These are phyloP conservation scores for Epinephelus fuscoguttatus DNA, from an alignment of 2,113 vertebrate genomes.

Conservation along the genomic window DNA sequence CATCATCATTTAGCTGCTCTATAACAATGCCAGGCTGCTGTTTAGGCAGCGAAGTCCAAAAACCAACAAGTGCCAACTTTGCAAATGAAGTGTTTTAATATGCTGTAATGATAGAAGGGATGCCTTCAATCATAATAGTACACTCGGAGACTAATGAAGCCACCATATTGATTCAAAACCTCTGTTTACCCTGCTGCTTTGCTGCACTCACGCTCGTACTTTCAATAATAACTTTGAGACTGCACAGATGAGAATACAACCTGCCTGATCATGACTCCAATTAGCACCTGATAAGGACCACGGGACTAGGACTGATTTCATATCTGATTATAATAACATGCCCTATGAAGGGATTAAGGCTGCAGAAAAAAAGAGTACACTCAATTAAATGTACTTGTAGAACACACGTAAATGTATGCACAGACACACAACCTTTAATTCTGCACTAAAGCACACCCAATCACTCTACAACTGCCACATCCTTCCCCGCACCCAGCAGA, in stretches of 20 bases:
- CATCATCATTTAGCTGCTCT: slow-evolving; percentile 67
- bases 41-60: slow-evolving; percentile 45
- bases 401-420: slow-evolving; percentile 61
- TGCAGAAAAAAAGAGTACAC: slow-evolving; percentile 26
- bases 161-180: slow-evolving; percentile 35
- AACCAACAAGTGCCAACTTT: slow-evolving; percentile 59
- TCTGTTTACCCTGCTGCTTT: slow-evolving; percentile 32
- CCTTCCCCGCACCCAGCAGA: slow-evolving; percentile 56
- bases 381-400: slow-evolving; percentile 44
- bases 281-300: slow-evolving; percentile 53
- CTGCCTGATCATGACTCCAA: slow-evolving; percentile 55
- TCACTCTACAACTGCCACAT: slow-evolving; percentile 51
- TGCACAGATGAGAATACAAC: slow-evolving; percentile 39
- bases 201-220: slow-evolving; percentile 16
- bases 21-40: slow-evolving; percentile 66
- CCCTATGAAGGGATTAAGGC: slow-evolving; percentile 50
- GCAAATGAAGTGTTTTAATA: slow-evolving; percentile 62
- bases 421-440: slow-evolving; percentile 62
- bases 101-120: slow-evolving; percentile 49
- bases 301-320: slow-evolving; percentile 55
- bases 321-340: slow-evolving; percentile 56
- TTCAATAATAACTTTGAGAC: slow-evolving; percentile 38
- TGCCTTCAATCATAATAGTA: slow-evolving; percentile 41
- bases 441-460: slow-evolving; percentile 51
- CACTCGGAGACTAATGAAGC: slow-evolving; percentile 29